A percentile compares a stretch with the other conserved stretches of the same genome.
These are phyloP conservation scores for Cynodonichthys magdalenae DNA, from an alignment of 2,797 vertebrate species.

Conservation along the genomic window DNA sequence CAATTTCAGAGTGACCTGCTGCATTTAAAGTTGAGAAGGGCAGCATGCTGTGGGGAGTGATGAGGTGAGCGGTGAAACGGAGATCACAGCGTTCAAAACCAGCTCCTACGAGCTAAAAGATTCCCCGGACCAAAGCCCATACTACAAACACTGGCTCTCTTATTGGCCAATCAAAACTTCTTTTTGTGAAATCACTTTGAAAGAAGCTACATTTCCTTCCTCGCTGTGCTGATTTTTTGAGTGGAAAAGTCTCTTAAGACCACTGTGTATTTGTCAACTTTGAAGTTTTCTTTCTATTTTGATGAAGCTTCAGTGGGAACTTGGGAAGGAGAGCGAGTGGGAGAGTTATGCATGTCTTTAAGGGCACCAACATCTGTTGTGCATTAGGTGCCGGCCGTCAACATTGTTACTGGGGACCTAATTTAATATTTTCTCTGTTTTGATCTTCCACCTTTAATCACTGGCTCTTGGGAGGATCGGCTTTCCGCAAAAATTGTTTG, in stretches of 20 bases:
- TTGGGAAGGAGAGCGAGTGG: slow-evolving; percentile 33
- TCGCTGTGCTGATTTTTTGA: slow-evolving; percentile 47
- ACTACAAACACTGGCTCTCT: slow-evolving; percentile 68
- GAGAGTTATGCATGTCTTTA: slow-evolving; percentile 76
- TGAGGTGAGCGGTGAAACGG: slow-evolving; percentile 73
- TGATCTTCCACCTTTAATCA: slow-evolving; percentile 99
- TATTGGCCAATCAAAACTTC: slow-evolving; percentile 67
- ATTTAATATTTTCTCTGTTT: slow-evolving; percentile 98
- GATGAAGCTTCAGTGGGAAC: slow-evolving; percentile 81
- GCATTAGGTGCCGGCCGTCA: slow-evolving; percentile 94
- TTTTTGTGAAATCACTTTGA: slow-evolving; percentile 35
- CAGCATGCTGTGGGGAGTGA: slow-evolving; percentile 66
- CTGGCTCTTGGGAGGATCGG: slow-evolving; percentile 94
- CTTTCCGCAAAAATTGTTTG: slow-evolving; percentile 96
- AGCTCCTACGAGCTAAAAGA: slow-evolving; percentile 71
- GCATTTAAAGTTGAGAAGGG: slow-evolving; percentile 75
- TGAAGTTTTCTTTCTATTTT: slow-evolving; percentile 77
- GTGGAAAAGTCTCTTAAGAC: slow-evolving; percentile 53
- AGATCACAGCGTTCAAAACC: slow-evolving; percentile 72
- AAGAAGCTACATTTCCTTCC: slow-evolving; percentile 59
- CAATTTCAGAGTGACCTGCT: slow-evolving; percentile 74
- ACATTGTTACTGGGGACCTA: slow-evolving; percentile 97
- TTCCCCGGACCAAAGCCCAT: slow-evolving; percentile 61
- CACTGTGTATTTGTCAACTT: slow-evolving; percentile 74
- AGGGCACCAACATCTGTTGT: slow-evolving; percentile 93